A percentile compares a stretch with the other conserved stretches of the same genome.
Conservation (phyloP, 2,888 invertebrate genomes). For the Bhutanitis thaidina region DNA sequence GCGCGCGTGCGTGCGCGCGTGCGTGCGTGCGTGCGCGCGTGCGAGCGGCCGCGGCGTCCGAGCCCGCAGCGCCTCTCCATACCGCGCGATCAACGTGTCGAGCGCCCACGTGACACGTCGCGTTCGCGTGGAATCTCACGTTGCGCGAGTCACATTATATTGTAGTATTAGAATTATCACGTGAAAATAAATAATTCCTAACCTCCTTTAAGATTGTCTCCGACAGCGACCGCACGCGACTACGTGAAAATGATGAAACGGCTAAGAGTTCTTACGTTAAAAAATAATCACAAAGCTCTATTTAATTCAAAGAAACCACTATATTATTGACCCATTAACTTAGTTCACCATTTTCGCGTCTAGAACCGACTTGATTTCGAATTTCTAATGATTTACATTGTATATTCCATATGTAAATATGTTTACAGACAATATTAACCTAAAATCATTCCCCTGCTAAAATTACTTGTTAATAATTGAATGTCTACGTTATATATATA, state of each 20-base stretch:
- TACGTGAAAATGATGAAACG: slow-evolving; percentile 3
- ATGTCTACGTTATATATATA: slow-evolving; percentile 14
- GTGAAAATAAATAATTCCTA: not conserved
- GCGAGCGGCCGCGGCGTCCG: slow-evolving; percentile 39
- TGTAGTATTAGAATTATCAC: slow-evolving; percentile 9
- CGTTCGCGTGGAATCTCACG: not conserved
- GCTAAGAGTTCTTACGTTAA: not conserved
- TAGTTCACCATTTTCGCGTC: not conserved
- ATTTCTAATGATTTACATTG: slow-evolving; percentile 6
- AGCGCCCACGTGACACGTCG: no score
- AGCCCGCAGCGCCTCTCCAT: slow-evolving; percentile 32
- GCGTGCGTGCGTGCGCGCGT: no score
- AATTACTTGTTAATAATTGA: slow-evolving; percentile 16
- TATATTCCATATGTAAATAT: slow-evolving; percentile 17
- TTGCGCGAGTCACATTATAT: slow-evolving; percentile 1
- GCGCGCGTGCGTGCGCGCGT: no score
- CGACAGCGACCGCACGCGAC: not conserved
- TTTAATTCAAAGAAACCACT: slow-evolving; percentile 3
- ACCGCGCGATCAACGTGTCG: slow-evolving; percentile 13
- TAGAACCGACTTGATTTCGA: not conserved
- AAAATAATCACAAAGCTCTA: slow-evolving; percentile 1
- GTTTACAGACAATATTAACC: slow-evolving; percentile 16
- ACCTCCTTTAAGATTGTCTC: not conserved
- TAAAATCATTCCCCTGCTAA: slow-evolving; percentile 12
- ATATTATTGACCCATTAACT: not conserved